These are phyloP conservation scores for Acipenser oxyrinchus DNA, from an alignment of 2,797 vertebrate species.

Conservation along the genomic window DNA sequence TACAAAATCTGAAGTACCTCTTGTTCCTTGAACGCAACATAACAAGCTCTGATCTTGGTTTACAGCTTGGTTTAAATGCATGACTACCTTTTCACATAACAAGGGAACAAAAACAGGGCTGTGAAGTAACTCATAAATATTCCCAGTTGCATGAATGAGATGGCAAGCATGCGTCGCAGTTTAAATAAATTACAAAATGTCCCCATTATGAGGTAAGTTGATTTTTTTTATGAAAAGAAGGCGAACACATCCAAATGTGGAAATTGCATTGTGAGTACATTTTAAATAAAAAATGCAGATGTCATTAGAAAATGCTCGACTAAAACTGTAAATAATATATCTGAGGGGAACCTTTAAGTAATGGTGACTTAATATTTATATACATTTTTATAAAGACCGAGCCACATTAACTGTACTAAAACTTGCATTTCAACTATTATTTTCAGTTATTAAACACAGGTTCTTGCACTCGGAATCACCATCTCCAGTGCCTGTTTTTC, in stretches of 20 bases:
- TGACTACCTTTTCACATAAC: slow-evolving; percentile 12
- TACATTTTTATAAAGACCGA: too few relatives aligned
- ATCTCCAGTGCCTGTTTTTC: too few relatives aligned
- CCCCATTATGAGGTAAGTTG: slow-evolving; percentile 22
- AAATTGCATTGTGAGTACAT: neutral
- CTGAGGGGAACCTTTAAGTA: too few relatives aligned
- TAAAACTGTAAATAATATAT: too few relatives aligned
- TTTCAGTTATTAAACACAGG: too few relatives aligned
- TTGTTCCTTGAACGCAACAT: neutral
- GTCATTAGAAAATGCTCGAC: neutral
- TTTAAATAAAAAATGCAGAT: too few relatives aligned
- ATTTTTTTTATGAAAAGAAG: too few relatives aligned
- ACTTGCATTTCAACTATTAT: too few relatives aligned
- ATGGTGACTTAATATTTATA: too few relatives aligned
- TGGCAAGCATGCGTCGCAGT: slow-evolving; percentile 28
- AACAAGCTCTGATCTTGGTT: slow-evolving; percentile 23
- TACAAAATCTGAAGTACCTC: neutral
- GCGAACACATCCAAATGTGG: neutral
- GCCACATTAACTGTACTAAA: too few relatives aligned
- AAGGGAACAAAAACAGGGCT: slow-evolving; percentile 16
- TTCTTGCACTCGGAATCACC: too few relatives aligned
- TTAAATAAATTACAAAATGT: slow-evolving; percentile 29
- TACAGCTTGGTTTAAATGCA: slow-evolving; percentile 15
- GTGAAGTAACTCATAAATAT: slow-evolving; percentile 37
- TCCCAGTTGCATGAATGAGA: slow-evolving; percentile 18